Evolutionary conservation across 2,888 invertebrate species (phyloP).

Genomic region (Tridacna crocea): DNA sequence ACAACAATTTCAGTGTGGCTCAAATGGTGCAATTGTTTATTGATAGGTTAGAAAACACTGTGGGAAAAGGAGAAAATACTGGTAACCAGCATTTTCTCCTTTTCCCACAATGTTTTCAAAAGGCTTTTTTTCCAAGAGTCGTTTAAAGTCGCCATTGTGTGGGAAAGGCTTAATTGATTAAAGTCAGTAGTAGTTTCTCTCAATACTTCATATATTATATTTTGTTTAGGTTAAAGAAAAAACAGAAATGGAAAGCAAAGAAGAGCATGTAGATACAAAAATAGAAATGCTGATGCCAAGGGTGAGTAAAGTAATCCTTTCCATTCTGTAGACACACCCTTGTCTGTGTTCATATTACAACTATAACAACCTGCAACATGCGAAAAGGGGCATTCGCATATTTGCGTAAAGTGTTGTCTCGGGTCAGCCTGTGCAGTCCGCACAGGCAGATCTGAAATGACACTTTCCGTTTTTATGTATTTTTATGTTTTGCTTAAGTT

Average conservation of each 20-base stretch:
- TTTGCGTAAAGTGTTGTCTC: too few relatives aligned
- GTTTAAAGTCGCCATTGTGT: not conserved
- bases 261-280: conserved; percentile 80
- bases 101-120: not conserved
- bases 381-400: too few relatives aligned
- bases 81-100: not conserved
- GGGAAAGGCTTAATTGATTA: not conserved
- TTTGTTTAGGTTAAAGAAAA: conserved; percentile 12
- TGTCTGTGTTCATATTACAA: too few relatives aligned
- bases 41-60: not conserved
- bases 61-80: not conserved
- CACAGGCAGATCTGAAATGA: too few relatives aligned
- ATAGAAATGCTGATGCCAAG: conserved; percentile 97
- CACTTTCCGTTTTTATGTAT: too few relatives aligned
- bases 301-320: conserved; percentile 85
- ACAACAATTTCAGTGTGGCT: too few relatives aligned
- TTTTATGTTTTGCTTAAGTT: too few relatives aligned
- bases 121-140: not conserved
- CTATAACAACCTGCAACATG: too few relatives aligned
- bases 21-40: too few relatives aligned
- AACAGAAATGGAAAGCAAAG: conserved; percentile 34
- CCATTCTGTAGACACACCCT: not conserved
- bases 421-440: too few relatives aligned
- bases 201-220: not conserved
- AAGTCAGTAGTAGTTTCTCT: not conserved